Conservation (phyloP, 2,888 invertebrate genomes). For the Harpalus rubripes region DNA sequence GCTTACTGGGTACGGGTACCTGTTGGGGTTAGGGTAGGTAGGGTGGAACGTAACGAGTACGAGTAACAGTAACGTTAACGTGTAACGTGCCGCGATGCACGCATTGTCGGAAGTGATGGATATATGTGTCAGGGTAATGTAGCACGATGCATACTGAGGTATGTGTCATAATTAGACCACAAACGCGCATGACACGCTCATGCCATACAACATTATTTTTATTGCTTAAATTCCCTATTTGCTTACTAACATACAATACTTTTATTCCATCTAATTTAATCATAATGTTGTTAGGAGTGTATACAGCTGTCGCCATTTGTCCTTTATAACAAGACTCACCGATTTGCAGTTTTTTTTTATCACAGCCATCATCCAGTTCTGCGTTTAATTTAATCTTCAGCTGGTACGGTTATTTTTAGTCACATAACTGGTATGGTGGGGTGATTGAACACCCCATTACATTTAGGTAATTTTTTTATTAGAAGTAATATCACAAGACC, state of each 20-base stretch:
- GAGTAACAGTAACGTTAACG: neutral
- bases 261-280: no score
- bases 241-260: neutral
- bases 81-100: slow-evolving; percentile 15
- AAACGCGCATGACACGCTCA: slow-evolving; percentile 11
- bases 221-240: neutral
- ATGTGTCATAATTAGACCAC: slow-evolving; percentile 39
- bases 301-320: no score
- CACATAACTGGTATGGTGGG: no score
- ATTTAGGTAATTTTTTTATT: no score
- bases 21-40: neutral
- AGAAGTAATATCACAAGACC: no score
- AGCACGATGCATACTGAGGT: slow-evolving; percentile 20
- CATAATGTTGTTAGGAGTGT: no score
- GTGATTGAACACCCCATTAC: no score
- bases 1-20: neutral
- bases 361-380: no score
- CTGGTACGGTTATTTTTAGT: no score
- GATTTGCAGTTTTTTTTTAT: no score
- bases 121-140: slow-evolving; percentile 50
- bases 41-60: neutral
- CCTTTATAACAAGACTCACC: no score
- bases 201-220: neutral
- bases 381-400: no score
- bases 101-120: slow-evolving; percentile 46